Base-by-base conservation (phyloP, 30 jellyfish, hydroid and myxozoan species). In the Cassiopea andromeda region DNA sequence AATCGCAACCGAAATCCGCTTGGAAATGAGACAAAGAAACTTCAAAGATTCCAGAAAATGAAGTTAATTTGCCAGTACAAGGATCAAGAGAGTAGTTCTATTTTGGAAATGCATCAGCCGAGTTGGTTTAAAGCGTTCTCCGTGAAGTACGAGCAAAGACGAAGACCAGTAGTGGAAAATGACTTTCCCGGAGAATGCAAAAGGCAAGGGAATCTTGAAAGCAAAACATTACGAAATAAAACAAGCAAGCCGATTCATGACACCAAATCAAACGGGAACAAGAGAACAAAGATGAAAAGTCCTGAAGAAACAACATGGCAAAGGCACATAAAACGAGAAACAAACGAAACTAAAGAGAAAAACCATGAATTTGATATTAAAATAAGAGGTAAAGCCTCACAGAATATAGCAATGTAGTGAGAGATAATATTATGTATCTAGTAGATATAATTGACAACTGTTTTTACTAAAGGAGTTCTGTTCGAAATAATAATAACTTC, bases 101-200 rank as follows among this genome's bases (percentile, higher is more conserved):
- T 38, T 15, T 49, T 14, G 68, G 46, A 82, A 8, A 38, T 2
- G 46, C 27, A 18, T 49, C 91, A 83, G 69, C 91, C 84, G 38
- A 83, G 91, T 48, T 83, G 91, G 91, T 83, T 83, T 15, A 78
- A 44, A 27, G 84, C 70, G 48, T 46, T 49, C n/a, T 73, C 91
- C 38, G 10, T 70, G 78, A 72, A 45, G 46, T 57, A 17, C 78
- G 57, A 45, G 50, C 78, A 80, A 50, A 19, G 46, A 43, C 47
- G 59, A 45, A 48, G 18, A 16, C 48, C 50, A 15, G 10, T 38
- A 43, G 49, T 75, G 69, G 60, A 9, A 4, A 61, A 58, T 14
- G 47, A 8, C 13, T 44, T 75, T 1, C 27, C 7, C 43, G 48
- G 73, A 16, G 43, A 64, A 64, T 64, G 73, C 73, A 64, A 64